Conservation (phyloP, 2,797 vertebrate genomes). For the Neosilurus mollespiculum region DNA sequence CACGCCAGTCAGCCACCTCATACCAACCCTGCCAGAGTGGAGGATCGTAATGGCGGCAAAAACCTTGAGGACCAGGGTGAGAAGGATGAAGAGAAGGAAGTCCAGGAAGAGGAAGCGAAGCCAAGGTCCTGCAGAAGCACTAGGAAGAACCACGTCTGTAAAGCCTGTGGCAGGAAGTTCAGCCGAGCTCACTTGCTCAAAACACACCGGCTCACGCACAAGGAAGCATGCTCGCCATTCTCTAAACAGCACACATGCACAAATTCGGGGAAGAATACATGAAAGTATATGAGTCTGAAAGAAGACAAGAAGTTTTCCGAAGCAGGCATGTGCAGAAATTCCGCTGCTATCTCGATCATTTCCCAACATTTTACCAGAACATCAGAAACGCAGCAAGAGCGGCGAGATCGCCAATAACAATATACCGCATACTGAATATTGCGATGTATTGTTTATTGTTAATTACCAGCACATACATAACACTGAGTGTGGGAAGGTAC, state of each 20-base stretch:
- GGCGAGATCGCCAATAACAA: background rate
- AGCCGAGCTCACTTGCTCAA: slow-evolving; percentile 71
- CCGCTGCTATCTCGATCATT: background rate
- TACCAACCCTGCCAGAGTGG: slow-evolving; percentile 44
- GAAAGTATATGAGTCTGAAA: slow-evolving; percentile 9
- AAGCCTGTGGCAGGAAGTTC: slow-evolving; percentile 73
- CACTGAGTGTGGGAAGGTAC: background rate
- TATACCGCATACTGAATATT: background rate
- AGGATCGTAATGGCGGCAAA: slow-evolving; percentile 54
- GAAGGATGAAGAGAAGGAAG: slow-evolving; percentile 20
- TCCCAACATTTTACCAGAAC: background rate
- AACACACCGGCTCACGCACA: slow-evolving; percentile 71
- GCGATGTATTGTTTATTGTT: background rate
- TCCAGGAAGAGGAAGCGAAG: slow-evolving; percentile 55
- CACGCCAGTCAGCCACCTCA: slow-evolving; percentile 18
- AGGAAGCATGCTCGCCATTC: slow-evolving; percentile 59
- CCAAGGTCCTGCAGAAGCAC: slow-evolving; percentile 61
- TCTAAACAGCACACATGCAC: slow-evolving; percentile 67
- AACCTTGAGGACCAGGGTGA: slow-evolving; percentile 47
- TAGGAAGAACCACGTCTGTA: slow-evolving; percentile 68
- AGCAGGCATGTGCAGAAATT: background rate
- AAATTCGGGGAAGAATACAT: slow-evolving; percentile 58
- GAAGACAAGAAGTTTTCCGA: background rate
- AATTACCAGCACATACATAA: background rate
- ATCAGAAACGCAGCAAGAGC: background rate